Conservation (phyloP, 2,888 invertebrate species). For the Tenthredo notha region DNA sequence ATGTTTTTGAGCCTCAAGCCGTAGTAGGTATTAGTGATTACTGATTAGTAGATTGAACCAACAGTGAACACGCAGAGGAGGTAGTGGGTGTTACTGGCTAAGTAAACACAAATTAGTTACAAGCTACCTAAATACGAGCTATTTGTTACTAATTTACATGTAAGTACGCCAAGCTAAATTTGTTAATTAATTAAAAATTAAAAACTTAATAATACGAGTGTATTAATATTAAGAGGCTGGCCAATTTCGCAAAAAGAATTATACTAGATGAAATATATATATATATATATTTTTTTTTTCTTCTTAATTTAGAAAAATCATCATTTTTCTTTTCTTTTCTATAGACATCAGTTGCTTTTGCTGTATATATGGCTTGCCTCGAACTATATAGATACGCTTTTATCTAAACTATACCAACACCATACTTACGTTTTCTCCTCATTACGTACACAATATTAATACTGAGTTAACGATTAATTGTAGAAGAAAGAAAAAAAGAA, state of each 20-base stretch:
- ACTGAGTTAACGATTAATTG: not conserved
- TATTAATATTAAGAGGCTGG: not conserved
- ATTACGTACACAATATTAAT: slow-evolving; percentile 23
- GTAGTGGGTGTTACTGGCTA: slow-evolving; percentile 76
- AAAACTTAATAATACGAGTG: slow-evolving; percentile 4
- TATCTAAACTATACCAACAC: slow-evolving; percentile 40
- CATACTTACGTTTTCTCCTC: slow-evolving; percentile 36
- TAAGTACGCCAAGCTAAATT: slow-evolving; percentile 48
- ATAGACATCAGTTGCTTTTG: not conserved
- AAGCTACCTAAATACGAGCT: slow-evolving; percentile 75
- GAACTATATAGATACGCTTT: not conserved
- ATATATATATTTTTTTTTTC: not conserved
- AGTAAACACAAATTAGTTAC: slow-evolving; percentile 78
- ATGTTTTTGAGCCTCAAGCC: slow-evolving; percentile 75
- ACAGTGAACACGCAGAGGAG: slow-evolving; percentile 69
- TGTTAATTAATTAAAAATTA: slow-evolving; percentile 33
- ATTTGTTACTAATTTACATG: slow-evolving; percentile 58
- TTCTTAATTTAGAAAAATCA: too few relatives aligned
- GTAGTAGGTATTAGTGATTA: slow-evolving; percentile 71
- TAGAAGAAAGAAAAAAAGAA: not conserved
- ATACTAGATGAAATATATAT: not conserved
- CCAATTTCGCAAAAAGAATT: not conserved
- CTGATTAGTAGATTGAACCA: slow-evolving; percentile 75
- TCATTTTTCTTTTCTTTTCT: too few relatives aligned
- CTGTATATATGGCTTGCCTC: not conserved